Evolutionary conservation across 1,140 invertebrate genomes (phyloP), one percentile per base, ranked within the genome.

Genomic region (Aphelenchoides besseyi): DNA sequence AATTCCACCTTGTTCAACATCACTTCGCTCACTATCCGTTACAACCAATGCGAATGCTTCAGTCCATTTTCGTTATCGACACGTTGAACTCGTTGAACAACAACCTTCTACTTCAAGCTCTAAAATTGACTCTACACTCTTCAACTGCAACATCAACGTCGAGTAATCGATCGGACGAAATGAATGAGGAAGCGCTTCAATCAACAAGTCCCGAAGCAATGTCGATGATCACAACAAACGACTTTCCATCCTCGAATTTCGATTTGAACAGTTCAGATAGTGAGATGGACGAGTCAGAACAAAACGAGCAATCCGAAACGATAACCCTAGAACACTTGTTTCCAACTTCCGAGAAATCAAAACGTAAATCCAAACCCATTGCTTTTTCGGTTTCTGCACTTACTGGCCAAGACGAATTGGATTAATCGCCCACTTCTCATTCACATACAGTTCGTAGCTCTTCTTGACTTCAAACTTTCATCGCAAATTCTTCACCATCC

Each of bases 21-120:
- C 63, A 66, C n/a, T 37, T 36, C 16, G 18, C 36, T 28, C 26
- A 12, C 32, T 66, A 66, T 8, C 63, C 63, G 9, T 12, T 16
- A 2, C 63, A 66, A 32, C 30, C 63, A 33, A 66, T 66, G 63
- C 63, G 63, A 32, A 18, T 66, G 16, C 12, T 33, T 32, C 63
- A 66, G 32, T 66, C 12, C 16, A 35, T 35, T 12, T 36, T 66
- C 30, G 16, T 66, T 12, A 35, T 66, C 63, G 63, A 66, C 63
- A 32, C 30, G 12, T 30, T 66, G 26, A 66, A 66, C 32, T 29
- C 16, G 36, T 12, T 37, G 16, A 35, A 66, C 8, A 66, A 66
- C 63, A 36, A 33, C 32, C 32, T 18, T 18, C 16, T 66, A 16
- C 8, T 66, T 26, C n/a, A 35, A 1, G 36, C 63, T 2, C 32